Percentiles rank a stretch among this genome's conserved stretches.
Conservation (phyloP, 53 echinoderm and acorn worm genomes). For the Zoroaster sp. region DNA sequence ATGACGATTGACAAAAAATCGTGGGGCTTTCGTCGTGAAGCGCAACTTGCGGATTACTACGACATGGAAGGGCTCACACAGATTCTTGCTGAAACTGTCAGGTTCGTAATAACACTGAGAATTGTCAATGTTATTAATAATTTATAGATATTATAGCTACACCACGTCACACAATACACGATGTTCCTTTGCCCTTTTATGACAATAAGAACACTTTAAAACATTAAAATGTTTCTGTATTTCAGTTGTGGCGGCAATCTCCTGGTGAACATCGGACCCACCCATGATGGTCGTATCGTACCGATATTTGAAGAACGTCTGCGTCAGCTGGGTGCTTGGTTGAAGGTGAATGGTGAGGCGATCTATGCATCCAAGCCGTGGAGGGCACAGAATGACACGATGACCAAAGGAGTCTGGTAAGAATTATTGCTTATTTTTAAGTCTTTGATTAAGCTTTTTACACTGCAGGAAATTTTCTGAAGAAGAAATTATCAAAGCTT, state of each 20-base stretch:
- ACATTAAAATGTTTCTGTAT: neutral
- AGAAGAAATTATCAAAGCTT: no score
- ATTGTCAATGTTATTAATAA: neutral
- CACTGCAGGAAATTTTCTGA: no score
- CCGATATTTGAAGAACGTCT: constrained; percentile 95
- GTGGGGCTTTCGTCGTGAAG: constrained; percentile 92
- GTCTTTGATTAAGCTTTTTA: no score
- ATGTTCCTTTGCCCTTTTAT: no score
- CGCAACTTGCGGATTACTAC: constrained; percentile 66
- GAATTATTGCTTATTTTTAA: neutral
- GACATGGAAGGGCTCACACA: constrained; percentile 71
- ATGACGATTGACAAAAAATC: constrained; percentile 92
- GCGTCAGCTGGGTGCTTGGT: constrained; percentile 81
- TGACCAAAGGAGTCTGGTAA: constrained; percentile 68
- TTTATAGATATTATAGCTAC: no score
- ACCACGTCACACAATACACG: no score
- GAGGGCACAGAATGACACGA: constrained; percentile 81
- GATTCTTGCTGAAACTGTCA: constrained; percentile 79
- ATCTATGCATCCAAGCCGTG: constrained; percentile 78
- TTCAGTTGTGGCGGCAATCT: constrained; percentile 86
- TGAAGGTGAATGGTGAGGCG: constrained; percentile 55
- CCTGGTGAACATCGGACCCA: constrained; percentile 16
- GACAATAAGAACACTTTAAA: no score
- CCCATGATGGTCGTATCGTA: constrained; percentile 63
- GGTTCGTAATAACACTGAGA: constrained; percentile 16